phyloP scores from a whole-genome alignment of 2,797 vertebrate species.

The Acanthurus tractus region DNA sequence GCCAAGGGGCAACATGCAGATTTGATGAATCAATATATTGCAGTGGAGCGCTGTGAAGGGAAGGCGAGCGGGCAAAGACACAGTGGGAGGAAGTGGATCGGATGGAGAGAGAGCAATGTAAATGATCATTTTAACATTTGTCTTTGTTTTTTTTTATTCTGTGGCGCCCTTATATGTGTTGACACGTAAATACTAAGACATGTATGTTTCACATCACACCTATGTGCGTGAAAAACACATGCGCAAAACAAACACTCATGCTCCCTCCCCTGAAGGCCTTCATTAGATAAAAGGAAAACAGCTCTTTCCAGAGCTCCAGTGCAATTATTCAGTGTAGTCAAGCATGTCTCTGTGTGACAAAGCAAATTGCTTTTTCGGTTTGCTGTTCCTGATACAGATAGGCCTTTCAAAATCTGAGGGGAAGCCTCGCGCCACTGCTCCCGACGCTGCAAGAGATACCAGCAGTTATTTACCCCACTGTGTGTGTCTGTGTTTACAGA shows the following conservation, averaged over 20 bases:
- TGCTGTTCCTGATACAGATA: constrained; percentile 86
- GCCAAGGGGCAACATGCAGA: constrained; percentile 70
- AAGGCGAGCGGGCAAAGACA: constrained; percentile 13
- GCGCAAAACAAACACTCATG: constrained; percentile 28
- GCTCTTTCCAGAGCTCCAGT: constrained; percentile 82
- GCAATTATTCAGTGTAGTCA: constrained; percentile 88
- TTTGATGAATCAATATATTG: constrained; percentile 73
- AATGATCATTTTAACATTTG: not conserved
- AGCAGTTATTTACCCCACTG: constrained; percentile 81
- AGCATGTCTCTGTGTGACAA: constrained; percentile 89
- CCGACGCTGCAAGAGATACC: constrained; percentile 71
- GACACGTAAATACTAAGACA: constrained; percentile 34
- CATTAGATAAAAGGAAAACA: constrained; percentile 87
- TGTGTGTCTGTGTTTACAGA: constrained; percentile 73
- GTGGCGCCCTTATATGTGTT: constrained; percentile 21
- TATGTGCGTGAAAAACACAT: not conserved
- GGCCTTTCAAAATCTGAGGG: constrained; percentile 82
- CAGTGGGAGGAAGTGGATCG: constrained; percentile 37
- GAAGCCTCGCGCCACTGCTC: constrained; percentile 76
- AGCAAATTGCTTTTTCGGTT: constrained; percentile 89
- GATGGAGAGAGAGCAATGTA: constrained; percentile 24
- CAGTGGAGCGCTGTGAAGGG: constrained; percentile 28
- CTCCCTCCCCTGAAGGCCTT: constrained; percentile 78
- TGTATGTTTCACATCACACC: constrained; percentile 33
- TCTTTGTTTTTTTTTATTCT: constrained; percentile 23